These are phyloP conservation scores for Rousettus leschenaultii DNA, from an alignment of 2,113 vertebrate genomes.

Conservation along the genomic window DNA sequence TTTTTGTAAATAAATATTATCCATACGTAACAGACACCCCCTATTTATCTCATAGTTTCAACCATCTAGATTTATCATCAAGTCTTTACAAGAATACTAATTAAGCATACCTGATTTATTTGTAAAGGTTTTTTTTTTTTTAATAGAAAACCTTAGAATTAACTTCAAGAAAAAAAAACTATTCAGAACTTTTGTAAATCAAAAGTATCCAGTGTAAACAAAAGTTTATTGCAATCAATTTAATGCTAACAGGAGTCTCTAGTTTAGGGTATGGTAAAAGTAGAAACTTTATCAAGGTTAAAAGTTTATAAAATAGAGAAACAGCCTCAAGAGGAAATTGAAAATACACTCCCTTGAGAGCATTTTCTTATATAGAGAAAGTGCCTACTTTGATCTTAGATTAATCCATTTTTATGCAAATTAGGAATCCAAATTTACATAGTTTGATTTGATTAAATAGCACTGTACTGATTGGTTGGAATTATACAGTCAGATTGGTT, in stretches of 20 bases:
- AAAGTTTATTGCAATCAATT: neutral
- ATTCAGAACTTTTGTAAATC: neutral
- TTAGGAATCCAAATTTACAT: neutral
- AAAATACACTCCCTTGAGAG: neutral
- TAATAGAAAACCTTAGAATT: neutral
- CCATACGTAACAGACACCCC: neutral
- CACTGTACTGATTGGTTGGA: no score
- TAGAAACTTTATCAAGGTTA: neutral
- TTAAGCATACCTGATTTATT: neutral
- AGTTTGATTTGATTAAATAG: no score
- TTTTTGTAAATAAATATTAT: neutral
- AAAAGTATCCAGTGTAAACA: neutral
- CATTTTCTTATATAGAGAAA: neutral
- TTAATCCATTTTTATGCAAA: neutral
- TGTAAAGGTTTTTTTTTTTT: neutral
- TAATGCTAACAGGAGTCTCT: neutral
- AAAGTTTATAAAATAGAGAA: neutral
- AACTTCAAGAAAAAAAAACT: neutral
- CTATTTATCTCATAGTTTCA: neutral
- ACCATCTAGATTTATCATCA: neutral
- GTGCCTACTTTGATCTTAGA: neutral
- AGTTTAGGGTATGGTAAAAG: neutral
- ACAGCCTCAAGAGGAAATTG: neutral
- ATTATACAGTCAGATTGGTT: no score
- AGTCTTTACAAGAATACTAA: neutral